Evolutionary conservation across 1,140 invertebrate species (phyloP), one percentile per base, ranked within the genome.

Genomic region (Brachionus rubens): DNA sequence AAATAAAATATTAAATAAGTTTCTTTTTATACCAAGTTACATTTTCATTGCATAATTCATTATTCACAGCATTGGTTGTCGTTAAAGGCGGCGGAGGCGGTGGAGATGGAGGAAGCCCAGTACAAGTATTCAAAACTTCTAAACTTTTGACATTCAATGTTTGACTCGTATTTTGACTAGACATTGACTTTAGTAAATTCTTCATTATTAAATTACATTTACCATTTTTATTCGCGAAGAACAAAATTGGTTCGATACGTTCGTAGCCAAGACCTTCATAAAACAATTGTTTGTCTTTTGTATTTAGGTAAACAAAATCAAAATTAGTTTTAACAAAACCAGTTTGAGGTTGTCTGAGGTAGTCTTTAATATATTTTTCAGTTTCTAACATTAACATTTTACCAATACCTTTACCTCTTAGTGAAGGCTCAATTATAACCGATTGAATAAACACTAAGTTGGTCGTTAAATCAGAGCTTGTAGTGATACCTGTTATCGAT

Each of bases 261-360:
- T 6, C 28, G n/a, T 50, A 72, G 26, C 68, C 68, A 6, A 72
- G 24, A 3, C 21, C 9, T 24, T 72, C 50, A 54, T 72, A 72
- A 72, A 72, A 72, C 1, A 0, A 9, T 24, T 72, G 68, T n/a
- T 72, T 48, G 50, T 72, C 68, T 54, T 72, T 72, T 7, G 68
- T 72, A 72, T 72, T 72, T 41, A 72, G 16, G 19, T 52, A 72
- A n/a, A 72, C 46, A 72, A 12, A 54, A 10, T 72, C 68, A 36
- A 9, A 54, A 36, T 72, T 36, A 14, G 59, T 65, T 26, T 65
- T 65, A 12, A 26, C 43, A 43, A 43, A 24, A 24, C 19, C 36
- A 26, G 7, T 12, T 50, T 72, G 36, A 24, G 28, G 46, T 30
- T 12, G 19, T 30, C 41, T 72, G 26, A 30, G n/a, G 33, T 33